Evolutionary conservation across 1,140 invertebrate genomes (phyloP).

Genomic region (Papilio polyxenes): DNA sequence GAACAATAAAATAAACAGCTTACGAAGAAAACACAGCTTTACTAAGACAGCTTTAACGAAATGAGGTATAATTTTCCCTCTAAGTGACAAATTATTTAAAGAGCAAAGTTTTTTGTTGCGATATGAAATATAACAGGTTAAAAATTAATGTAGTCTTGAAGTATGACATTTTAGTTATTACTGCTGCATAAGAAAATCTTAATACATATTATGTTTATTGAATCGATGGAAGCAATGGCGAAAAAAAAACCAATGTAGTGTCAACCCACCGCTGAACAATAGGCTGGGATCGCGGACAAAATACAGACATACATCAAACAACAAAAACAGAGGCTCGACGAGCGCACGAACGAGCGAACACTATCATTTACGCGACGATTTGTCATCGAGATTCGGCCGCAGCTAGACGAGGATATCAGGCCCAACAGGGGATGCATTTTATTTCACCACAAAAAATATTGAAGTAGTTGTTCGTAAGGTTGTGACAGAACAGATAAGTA

Average conservation of each 20-base stretch:
- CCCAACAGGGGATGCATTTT: conserved; percentile 46
- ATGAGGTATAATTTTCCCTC: too few relatives aligned
- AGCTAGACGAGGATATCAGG: conserved; percentile 48
- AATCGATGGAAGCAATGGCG: conserved; percentile 49
- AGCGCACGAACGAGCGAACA: conserved; percentile 64
- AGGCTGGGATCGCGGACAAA: conserved; percentile 54
- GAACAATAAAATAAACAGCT: too few relatives aligned
- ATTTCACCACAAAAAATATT: conserved; percentile 17
- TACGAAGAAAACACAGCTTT: too few relatives aligned
- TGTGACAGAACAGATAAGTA: neutral
- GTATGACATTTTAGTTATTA: neutral
- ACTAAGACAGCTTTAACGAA: too few relatives aligned
- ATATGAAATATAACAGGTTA: too few relatives aligned
- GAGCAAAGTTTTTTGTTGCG: too few relatives aligned
- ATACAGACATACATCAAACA: conserved; percentile 74
- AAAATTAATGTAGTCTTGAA: neutral
- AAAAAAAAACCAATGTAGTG: conserved; percentile 56
- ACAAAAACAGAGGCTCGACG: conserved; percentile 72
- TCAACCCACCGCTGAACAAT: conserved; percentile 53
- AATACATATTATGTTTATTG: neutral
- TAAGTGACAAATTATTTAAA: too few relatives aligned
- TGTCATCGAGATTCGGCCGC: conserved; percentile 73
- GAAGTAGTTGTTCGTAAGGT: neutral
- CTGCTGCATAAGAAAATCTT: neutral
- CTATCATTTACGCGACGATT: conserved; percentile 77